These are phyloP conservation scores for Lithosia quadra DNA, from an alignment of 2,888 invertebrate species.

Conservation along the genomic window DNA sequence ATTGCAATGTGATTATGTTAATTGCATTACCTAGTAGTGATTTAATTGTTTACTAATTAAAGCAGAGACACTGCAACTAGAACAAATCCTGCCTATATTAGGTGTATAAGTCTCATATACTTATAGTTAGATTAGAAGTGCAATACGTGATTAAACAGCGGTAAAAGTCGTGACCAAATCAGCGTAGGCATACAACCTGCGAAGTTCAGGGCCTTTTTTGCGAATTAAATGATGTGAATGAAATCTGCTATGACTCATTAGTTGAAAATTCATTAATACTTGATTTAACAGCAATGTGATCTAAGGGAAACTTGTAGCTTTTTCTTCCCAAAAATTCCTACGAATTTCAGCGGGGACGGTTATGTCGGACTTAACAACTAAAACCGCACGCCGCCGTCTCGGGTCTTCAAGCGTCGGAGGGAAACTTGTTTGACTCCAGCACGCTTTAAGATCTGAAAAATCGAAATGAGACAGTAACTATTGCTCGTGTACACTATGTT, in stretches of 20 bases:
- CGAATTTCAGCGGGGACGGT: too few relatives aligned
- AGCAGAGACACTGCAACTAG: neutral
- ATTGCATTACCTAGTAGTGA: neutral
- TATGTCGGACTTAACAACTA: too few relatives aligned
- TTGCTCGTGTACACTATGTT: neutral
- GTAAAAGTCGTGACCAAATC: neutral
- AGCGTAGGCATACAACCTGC: neutral
- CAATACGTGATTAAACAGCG: neutral
- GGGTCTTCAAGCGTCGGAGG: too few relatives aligned
- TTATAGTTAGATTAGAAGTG: neutral
- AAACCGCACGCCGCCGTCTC: too few relatives aligned
- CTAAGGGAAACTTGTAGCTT: neutral
- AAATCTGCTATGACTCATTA: neutral
- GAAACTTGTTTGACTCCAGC: too few relatives aligned
- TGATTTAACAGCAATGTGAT: neutral
- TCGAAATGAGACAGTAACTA: neutral
- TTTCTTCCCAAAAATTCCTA: too few relatives aligned
- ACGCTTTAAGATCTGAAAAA: neutral
- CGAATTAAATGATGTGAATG: neutral
- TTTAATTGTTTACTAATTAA: constrained; percentile 2
- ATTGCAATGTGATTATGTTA: neutral
- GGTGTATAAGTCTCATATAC: neutral
- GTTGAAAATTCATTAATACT: neutral
- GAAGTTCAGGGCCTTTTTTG: neutral
- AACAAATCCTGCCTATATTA: neutral